Base-by-base conservation (phyloP, 2,888 invertebrate genomes). In the Crossocerus cetratus region DNA sequence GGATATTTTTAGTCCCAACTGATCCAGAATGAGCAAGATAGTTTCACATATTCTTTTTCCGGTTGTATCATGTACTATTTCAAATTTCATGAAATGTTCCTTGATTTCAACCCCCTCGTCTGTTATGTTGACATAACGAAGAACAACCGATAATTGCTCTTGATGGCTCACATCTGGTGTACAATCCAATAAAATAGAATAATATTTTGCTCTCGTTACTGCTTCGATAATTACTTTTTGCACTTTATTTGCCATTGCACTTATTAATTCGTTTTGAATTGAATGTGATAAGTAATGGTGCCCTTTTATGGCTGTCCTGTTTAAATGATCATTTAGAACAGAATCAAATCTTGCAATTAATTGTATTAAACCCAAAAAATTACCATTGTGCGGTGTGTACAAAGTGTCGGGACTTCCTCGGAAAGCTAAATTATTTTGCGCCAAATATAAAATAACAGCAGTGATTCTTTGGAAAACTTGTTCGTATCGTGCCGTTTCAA, bases 171-270 rank as follows among this genome's bases (percentile, higher is more conserved):
- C 65, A 61, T 72, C 69, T 53, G 66, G 64, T 55, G 74, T 74
- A 55, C 74, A 68, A 65, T 70, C 67, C 44, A 74, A 61, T 61
- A 74, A 62, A 59, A 74, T 61, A 57, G 65, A 71, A 68, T 67
- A 74, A 14, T 74, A 74, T 74, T 72, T 74, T 63, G 69, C 65
- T 62, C 43, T 55, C 21, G 3, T 63, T 57, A 58, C 62, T 63
- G 65, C 62, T 58, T 62, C 45, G 32, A 72, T 55, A 67, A 72
- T 72, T 66, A 67, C 59, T 67, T 5, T 67, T 71, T 71, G 58
- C 57, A 71, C 58, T 57, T 65, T 62, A 58, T 71, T 66, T 66
- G 66, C 65, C 62, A 71, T 63, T 63, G 64, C 64, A 67, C 59
- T 57, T 65, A 72, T 68, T 61, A 72, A 65, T 61, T 60, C 57